Percentiles rank a stretch among this genome's conserved stretches.
phyloP scores from a whole-genome alignment of 2,888 invertebrate species.

The Lasioglossum pauxillum region DNA sequence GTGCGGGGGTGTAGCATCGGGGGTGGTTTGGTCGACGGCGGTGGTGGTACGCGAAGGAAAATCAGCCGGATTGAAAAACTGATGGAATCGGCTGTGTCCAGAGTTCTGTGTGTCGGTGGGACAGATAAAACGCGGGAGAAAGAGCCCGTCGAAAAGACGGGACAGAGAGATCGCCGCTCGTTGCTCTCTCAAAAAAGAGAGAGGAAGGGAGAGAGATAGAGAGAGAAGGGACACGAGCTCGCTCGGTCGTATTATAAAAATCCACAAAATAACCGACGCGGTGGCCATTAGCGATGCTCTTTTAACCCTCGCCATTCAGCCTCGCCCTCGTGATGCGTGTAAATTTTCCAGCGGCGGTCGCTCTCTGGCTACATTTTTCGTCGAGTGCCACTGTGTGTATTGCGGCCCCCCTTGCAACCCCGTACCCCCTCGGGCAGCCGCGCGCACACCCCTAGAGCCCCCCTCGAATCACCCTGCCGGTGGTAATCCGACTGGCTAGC shows the following conservation, averaged over 20 bases:
- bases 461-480: conserved; percentile 75
- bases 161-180: not conserved
- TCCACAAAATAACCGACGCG: conserved; percentile 84
- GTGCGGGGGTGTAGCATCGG: not conserved
- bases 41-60: conserved; percentile 57
- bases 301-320: conserved; percentile 83
- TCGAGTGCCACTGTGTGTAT: conserved; percentile 80
- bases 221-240: conserved; percentile 33
- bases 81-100: conserved; percentile 64
- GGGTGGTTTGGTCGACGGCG: not conserved
- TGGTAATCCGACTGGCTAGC: conserved; percentile 85
- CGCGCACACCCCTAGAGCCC: conserved; percentile 60
- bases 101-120: conserved; percentile 31
- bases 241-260: conserved; percentile 83
- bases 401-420: conserved; percentile 66
- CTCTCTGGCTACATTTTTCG: conserved; percentile 83
- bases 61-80: conserved; percentile 64
- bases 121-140: conserved; percentile 20
- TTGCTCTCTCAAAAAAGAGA: not conserved
- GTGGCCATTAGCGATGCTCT: conserved; percentile 84
- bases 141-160: conserved; percentile 10
- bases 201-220: conserved; percentile 27
- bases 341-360: conserved; percentile 84
- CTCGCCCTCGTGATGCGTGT: conserved; percentile 83
- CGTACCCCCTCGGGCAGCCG: conserved; percentile 55